Percentiles rank a stretch among this genome's conserved stretches.
Evolutionary conservation across 2,888 invertebrate species (phyloP).

Genomic region (Phymatocera aterrima): DNA sequence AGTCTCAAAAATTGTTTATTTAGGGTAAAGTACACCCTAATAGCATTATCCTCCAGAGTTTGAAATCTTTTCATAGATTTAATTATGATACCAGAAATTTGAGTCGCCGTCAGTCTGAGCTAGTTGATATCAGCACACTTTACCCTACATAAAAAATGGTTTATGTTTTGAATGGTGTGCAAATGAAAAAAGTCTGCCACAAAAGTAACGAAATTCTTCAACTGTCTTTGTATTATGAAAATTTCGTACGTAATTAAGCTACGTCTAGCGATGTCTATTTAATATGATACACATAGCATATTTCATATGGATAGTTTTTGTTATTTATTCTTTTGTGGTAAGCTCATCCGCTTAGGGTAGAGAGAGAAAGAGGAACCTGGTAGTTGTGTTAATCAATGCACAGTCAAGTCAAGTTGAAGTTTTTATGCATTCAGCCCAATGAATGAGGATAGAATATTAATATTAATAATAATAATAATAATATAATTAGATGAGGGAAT

Average conservation of each 20-base stretch:
- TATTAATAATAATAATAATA: no score
- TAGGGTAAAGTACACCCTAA: no score
- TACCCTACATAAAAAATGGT: no score
- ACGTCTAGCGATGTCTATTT: conserved; percentile 7
- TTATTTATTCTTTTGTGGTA: background rate
- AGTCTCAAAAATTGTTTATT: no score
- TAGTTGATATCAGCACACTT: no score
- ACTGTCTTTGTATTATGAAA: background rate
- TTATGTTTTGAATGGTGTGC: no score
- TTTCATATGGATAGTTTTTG: no score
- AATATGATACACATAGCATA: background rate
- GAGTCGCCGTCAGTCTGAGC: no score
- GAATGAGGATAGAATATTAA: background rate
- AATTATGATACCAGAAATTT: no score
- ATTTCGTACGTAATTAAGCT: background rate
- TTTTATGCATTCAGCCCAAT: conserved; percentile 30
- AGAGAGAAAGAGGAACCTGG: background rate
- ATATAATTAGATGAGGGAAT: background rate
- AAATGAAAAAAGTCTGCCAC: no score
- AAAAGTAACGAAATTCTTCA: background rate
- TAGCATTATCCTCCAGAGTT: no score
- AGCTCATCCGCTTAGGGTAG: background rate
- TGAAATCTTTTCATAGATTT: no score
- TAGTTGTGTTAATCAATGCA: conserved; percentile 17
- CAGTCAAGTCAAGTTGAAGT: background rate